phyloP scores from a whole-genome alignment of 2,113 vertebrate species.

The Cromileptes altivelis region DNA sequence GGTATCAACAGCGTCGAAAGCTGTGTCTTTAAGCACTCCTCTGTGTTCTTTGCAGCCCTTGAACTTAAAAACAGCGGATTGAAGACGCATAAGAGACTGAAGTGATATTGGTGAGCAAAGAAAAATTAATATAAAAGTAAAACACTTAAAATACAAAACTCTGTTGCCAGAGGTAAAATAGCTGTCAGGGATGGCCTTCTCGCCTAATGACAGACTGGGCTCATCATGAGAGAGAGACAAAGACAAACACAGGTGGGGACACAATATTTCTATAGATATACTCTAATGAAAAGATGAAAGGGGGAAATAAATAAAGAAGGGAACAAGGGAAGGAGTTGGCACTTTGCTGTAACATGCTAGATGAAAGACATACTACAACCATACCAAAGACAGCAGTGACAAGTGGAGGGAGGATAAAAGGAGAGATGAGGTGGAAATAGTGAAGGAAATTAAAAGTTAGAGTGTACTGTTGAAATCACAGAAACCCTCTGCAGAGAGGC shows the following conservation, averaged over 20 bases:
- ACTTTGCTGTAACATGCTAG: constrained; percentile 42
- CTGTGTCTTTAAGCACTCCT: constrained; percentile 64
- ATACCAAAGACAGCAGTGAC: constrained; percentile 58
- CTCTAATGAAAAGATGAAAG: constrained; percentile 54
- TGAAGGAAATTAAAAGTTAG: constrained; percentile 92
- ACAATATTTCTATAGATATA: constrained; percentile 58
- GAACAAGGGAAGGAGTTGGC: constrained; percentile 66
- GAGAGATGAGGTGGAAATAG: constrained; percentile 83
- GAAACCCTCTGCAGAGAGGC: constrained; percentile 84
- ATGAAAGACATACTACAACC: constrained; percentile 40
- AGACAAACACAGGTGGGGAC: constrained; percentile 34
- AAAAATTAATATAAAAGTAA: constrained; percentile 74
- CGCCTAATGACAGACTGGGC: constrained; percentile 63
- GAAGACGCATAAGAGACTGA: constrained; percentile 60
- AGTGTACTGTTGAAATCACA: constrained; percentile 87
- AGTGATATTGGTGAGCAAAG: constrained; percentile 72
- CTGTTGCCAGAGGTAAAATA: constrained; percentile 67
- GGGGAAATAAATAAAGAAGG: constrained; percentile 58
- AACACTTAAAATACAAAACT: constrained; percentile 80
- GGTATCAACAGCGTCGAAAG: constrained; percentile 76
- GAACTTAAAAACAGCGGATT: constrained; percentile 70
- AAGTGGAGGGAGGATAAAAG: constrained; percentile 67
- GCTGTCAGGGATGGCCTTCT: constrained; percentile 63
- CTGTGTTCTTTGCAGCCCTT: constrained; percentile 79
- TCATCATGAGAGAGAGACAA: constrained; percentile 53